Evolutionary conservation across 2,888 invertebrate species (phyloP).

Genomic region (Drosophila histrio): DNA sequence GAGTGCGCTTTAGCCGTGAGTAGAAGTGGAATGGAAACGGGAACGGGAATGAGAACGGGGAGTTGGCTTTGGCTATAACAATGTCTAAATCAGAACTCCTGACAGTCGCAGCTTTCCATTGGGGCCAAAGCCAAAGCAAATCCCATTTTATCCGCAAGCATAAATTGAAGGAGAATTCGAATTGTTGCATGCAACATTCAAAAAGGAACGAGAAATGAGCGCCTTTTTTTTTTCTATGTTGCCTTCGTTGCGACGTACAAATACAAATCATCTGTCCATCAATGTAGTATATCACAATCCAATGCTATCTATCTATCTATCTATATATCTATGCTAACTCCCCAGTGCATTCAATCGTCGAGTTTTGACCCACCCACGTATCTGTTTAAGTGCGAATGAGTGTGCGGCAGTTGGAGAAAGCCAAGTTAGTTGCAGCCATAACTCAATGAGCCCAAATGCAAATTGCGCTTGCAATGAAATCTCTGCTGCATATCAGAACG

Average conservation of each 20-base stretch:
- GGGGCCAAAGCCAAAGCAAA: slow-evolving; percentile 60
- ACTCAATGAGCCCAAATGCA: slow-evolving; percentile 77
- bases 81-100: slow-evolving; percentile 64
- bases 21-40: slow-evolving; percentile 12
- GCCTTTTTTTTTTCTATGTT: background rate
- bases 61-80: slow-evolving; percentile 38
- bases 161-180: slow-evolving; percentile 76
- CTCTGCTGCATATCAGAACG: slow-evolving; percentile 41
- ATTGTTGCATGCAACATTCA: slow-evolving; percentile 60
- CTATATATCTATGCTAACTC: too few relatives aligned
- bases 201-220: background rate
- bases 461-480: slow-evolving; percentile 60
- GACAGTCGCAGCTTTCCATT: slow-evolving; percentile 49
- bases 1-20: slow-evolving; percentile 46
- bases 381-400: slow-evolving; percentile 75
- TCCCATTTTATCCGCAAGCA: slow-evolving; percentile 80
- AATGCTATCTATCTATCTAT: background rate
- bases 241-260: slow-evolving; percentile 60
- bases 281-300: slow-evolving; percentile 23
- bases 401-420: slow-evolving; percentile 54
- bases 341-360: slow-evolving; percentile 63
- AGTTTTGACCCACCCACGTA: slow-evolving; percentile 56
- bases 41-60: background rate
- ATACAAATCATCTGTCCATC: slow-evolving; percentile 72
- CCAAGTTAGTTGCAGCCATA: slow-evolving; percentile 71